Percentiles rank a stretch among this genome's conserved stretches.
Conservation (phyloP, 1,140 invertebrate genomes). For the Diabrotica undecimpunctata region DNA sequence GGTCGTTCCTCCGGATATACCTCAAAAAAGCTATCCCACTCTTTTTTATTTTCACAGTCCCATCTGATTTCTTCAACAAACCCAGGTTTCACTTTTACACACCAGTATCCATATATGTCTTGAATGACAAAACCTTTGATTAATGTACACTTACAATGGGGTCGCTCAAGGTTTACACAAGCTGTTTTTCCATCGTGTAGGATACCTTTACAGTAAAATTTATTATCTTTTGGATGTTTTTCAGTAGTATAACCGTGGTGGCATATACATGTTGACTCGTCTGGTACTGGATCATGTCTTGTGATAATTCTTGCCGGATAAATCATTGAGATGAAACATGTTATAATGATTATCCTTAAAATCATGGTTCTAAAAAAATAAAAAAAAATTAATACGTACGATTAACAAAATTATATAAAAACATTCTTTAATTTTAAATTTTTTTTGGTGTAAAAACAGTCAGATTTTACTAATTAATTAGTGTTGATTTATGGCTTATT, state of each 20-base stretch:
- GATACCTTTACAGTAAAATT: background rate
- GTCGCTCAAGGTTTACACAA: background rate
- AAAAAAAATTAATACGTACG: too few species aligned
- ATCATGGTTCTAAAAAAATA: too few species aligned
- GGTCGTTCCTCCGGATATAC: conserved; percentile 13
- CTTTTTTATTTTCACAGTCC: conserved; percentile 17
- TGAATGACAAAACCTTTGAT: background rate
- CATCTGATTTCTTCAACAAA: conserved; percentile 12
- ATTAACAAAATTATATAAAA: too few species aligned
- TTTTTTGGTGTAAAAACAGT: too few species aligned
- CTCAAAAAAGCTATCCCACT: conserved; percentile 12
- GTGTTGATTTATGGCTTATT: too few species aligned
- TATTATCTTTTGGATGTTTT: background rate
- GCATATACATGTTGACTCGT: background rate
- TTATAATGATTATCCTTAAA: too few species aligned
- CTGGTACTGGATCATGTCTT: background rate
- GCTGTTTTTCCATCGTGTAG: background rate
- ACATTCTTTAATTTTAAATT: too few species aligned
- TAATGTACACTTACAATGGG: background rate
- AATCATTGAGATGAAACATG: too few species aligned
- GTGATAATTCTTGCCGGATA: background rate
- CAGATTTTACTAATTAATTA: too few species aligned
- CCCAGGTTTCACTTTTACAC: background rate
- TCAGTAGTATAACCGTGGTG: background rate
- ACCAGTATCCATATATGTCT: background rate